Conservation (phyloP, 2,797 vertebrate species). For the Microctenopoma stevenorrisi region DNA sequence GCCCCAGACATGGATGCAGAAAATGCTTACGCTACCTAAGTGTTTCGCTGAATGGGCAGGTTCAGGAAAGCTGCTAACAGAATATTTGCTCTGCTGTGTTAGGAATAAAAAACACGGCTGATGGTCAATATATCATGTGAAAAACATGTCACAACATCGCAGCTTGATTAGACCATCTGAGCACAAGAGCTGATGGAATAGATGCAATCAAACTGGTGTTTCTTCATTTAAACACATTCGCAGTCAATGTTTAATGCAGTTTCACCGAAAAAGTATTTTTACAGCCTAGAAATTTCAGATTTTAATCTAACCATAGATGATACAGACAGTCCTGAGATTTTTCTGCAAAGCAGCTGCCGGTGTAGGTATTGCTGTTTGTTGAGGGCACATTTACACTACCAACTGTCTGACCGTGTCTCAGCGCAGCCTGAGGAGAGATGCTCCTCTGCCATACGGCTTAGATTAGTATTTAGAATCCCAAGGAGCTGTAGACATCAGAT, state of each 20-base stretch:
- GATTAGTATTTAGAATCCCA: conserved; percentile 70
- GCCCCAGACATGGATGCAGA: conserved; percentile 43
- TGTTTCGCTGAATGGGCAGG: conserved; percentile 67
- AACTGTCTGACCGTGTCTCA: conserved; percentile 59
- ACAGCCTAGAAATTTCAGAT: neutral
- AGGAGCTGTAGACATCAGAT: conserved; percentile 65
- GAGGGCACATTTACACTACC: conserved; percentile 26
- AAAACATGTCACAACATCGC: conserved; percentile 52
- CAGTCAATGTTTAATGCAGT: conserved; percentile 2
- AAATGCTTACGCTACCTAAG: conserved; percentile 52
- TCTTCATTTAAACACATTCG: conserved; percentile 7
- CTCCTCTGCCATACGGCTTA: conserved; percentile 65
- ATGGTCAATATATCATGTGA: conserved; percentile 60
- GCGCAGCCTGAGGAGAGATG: conserved; percentile 29
- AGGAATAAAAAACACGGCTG: conserved; percentile 40
- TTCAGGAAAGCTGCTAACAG: conserved; percentile 58
- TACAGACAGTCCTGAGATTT: neutral
- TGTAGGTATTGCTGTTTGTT: conserved; percentile 7
- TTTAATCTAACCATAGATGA: conserved; percentile 5
- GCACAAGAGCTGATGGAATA: conserved; percentile 1
- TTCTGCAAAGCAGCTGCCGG: conserved; percentile 17
- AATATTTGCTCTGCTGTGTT: conserved; percentile 53
- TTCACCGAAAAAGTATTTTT: neutral
- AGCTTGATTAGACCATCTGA: conserved; percentile 32
- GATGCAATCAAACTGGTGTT: conserved; percentile 5